Percentiles rank a stretch among this genome's conserved stretches.
Evolutionary conservation across 2,797 vertebrate species (phyloP).

Genomic region (Acipenser transmontanus): DNA sequence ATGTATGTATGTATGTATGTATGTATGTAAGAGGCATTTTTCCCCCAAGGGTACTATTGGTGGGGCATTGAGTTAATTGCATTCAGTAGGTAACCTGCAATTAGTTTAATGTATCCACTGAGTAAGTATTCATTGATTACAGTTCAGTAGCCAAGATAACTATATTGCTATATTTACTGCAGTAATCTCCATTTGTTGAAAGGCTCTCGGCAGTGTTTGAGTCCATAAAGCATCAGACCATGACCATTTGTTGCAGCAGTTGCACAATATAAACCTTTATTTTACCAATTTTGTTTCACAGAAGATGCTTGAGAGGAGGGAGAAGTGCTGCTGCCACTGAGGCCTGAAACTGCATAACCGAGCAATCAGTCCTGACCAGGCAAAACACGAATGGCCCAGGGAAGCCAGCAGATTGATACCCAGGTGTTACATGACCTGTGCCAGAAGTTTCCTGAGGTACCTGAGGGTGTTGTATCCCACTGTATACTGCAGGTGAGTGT

Average conservation of each 20-base stretch:
- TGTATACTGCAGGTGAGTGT: conserved; percentile 87
- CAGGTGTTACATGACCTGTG: conserved; percentile 99
- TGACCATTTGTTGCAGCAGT: background rate
- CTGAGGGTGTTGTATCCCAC: conserved; percentile 93
- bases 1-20: no score
- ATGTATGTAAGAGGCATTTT: no score
- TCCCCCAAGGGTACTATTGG: no score
- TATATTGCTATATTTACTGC: no score
- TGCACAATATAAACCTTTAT: conserved; percentile 7
- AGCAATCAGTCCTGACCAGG: conserved; percentile 73
- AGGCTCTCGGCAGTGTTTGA: no score
- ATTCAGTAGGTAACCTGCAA: no score
- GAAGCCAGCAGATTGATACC: conserved; percentile 97
- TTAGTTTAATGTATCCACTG: no score
- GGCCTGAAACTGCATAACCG: conserved; percentile 66
- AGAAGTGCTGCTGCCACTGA: conserved; percentile 65
- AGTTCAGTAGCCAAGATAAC: no score
- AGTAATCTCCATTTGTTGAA: no score
- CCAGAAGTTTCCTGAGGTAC: conserved; percentile 97
- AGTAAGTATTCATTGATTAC: no score
- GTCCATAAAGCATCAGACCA: no score
- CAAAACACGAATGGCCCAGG: conserved; percentile 99
- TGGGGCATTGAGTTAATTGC: no score
- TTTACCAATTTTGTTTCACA: conserved; percentile 48
- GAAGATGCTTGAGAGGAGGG: conserved; percentile 82